Percentiles rank a stretch among this genome's conserved stretches.
Conservation (phyloP, 1,140 invertebrate species). For the Caerostris extrusa region DNA sequence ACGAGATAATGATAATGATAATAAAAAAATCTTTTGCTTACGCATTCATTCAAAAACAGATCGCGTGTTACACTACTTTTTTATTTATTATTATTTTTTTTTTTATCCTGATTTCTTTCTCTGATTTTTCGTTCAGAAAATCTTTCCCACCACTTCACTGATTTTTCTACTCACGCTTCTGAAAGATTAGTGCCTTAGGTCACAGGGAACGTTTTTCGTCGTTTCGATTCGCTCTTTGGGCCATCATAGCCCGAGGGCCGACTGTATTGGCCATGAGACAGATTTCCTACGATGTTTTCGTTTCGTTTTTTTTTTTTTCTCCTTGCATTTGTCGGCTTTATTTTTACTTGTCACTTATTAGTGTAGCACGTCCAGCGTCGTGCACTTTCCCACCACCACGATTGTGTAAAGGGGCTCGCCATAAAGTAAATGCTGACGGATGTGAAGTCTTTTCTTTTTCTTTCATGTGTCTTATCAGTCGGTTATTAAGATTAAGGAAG, state of each 20-base stretch:
- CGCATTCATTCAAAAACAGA: slow-evolving; percentile 66
- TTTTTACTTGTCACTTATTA: slow-evolving; percentile 61
- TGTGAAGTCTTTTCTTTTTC: not conserved
- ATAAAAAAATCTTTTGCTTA: slow-evolving; percentile 51
- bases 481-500: no score
- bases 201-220: slow-evolving; percentile 57
- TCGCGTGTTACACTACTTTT: slow-evolving; percentile 45
- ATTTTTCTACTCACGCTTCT: slow-evolving; percentile 48
- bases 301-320: slow-evolving; percentile 7
- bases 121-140: slow-evolving; percentile 40
- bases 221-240: slow-evolving; percentile 21
- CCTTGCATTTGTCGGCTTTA: slow-evolving; percentile 6
- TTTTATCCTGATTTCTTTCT: slow-evolving; percentile 8
- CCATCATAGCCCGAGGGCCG: slow-evolving; percentile 29
- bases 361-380: slow-evolving; percentile 51
- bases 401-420: not conserved
- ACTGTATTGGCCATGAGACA: slow-evolving; percentile 50
- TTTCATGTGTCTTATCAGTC: no score
- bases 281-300: not conserved
- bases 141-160: slow-evolving; percentile 58
- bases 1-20: slow-evolving; percentile 22
- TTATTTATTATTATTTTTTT: not conserved
- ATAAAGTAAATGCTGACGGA: slow-evolving; percentile 34
- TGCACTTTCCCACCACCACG: slow-evolving; percentile 37
- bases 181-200: slow-evolving; percentile 29